Evolutionary conservation across 1,140 invertebrate species (phyloP), one percentile per base, ranked within the genome.

Genomic region (Diorhabda sublineata): DNA sequence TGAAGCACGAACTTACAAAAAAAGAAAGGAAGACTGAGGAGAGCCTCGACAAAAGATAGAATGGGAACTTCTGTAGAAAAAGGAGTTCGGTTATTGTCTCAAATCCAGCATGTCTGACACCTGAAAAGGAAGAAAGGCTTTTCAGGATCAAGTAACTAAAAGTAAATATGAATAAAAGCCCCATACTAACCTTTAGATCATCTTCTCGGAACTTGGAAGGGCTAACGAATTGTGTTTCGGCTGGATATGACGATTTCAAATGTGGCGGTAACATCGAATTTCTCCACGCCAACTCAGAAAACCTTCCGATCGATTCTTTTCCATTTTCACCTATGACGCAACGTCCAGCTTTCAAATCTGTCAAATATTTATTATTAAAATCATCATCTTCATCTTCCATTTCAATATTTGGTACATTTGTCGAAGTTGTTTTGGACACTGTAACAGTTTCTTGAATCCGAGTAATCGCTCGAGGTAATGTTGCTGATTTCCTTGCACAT

Each of bases 201-300:
- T 93, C 90, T 73, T 93, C 91, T 60, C 84, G 87, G 52, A 86
- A 79, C 41, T 81, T 75, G 58, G 71, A 63, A 26, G 84, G 81
- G 71, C 76, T 76, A 71, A 84, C 83, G 74, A 88, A 90, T 81
- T 92, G 90, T n/a, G 86, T 91, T 84, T 95, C 95, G 2, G 90
- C 91, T 0, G 94, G 91, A 83, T 97, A 97, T 1, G 92, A 90
- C 70, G 92, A 93, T 82, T 92, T 94, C 63, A 97, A 81, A 80
- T 97, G 95, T 4, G 94, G 92, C 26, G 89, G 91, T 71, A 91
- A 91, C 62, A 96, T 82, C 0, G 94, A 94, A 82, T 97, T 97
- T 43, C 95, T 84, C 77, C 89, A 87, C 76, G 91, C 88, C 11
- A 97, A 83, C 78, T 94, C 91, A 4, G 87, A 87, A 8, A 92